Evolutionary conservation across 2,113 vertebrate genomes (phyloP).

Genomic region (Brienomyrus brachyistius): DNA sequence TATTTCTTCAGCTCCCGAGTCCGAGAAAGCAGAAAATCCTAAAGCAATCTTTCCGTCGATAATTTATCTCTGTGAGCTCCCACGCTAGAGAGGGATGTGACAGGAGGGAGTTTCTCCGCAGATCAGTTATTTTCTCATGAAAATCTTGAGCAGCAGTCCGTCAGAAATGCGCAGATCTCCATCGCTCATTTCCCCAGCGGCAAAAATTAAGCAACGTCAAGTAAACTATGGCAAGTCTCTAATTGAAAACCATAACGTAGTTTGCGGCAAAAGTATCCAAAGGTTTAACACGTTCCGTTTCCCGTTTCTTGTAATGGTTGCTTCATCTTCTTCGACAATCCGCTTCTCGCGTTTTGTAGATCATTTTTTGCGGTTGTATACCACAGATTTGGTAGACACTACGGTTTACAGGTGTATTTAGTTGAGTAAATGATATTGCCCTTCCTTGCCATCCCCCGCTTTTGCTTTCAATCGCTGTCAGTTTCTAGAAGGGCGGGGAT

Average conservation of each 20-base stretch:
- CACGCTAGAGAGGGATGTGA: not conserved
- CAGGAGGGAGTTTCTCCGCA: not conserved
- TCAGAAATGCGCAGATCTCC: not conserved
- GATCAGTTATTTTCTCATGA: constrained; percentile 14
- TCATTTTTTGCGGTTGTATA: not conserved
- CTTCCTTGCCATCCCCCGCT: constrained; percentile 21
- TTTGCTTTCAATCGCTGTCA: constrained; percentile 29
- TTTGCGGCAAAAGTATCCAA: constrained; percentile 4
- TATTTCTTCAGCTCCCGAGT: not conserved
- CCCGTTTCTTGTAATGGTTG: constrained; percentile 21
- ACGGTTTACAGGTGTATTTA: constrained; percentile 48
- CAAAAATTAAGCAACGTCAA: not conserved
- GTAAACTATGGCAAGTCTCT: constrained; percentile 28
- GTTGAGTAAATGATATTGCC: constrained; percentile 35
- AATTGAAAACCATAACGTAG: constrained; percentile 21
- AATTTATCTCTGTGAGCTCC: not conserved
- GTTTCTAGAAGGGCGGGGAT: constrained; percentile 8
- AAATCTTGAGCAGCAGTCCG: not conserved
- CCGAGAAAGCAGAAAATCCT: not conserved
- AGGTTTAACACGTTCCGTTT: constrained; percentile 28
- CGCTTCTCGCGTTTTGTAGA: constrained; percentile 21
- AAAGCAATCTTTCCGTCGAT: not conserved
- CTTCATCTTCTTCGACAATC: constrained; percentile 39
- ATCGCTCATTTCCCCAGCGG: not conserved
- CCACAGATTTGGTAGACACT: constrained; percentile 21